Evolutionary conservation across 1,140 invertebrate species (phyloP), one percentile per base, ranked within the genome.

Genomic region (silkworm (Bombyx mori)): DNA sequence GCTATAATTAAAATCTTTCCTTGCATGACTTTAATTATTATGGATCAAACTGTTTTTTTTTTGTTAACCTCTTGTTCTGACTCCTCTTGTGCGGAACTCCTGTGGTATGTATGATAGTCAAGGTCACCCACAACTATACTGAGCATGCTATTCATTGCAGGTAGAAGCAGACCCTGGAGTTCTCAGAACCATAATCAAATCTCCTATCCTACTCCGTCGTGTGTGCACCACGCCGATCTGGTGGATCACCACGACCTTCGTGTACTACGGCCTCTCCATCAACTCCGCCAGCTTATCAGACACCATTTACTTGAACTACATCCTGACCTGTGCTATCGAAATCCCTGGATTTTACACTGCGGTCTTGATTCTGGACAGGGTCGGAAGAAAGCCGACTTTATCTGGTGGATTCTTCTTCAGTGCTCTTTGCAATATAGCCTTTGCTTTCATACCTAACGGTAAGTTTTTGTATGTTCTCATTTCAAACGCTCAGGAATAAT

Each of bases 191-290:
- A 89, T 92, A 6, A 79, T 92, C 12, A 90, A 88, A 47, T 88
- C 92, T 0, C 79, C 75, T 2, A 86, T 90, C 8, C 89, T 92
- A 56, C 67, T 93, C 57, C 88, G 91, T 64, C 89, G 93, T 46
- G 86, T 94, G 18, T 78, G 91, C 10, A 91, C 91, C 10, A 92
- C 92, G 44, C 92, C 90, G 26, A 89, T 93, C 69, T 94, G 90
- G 86, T 95, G 92, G 93, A 89, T 93, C 18, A 92, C 92, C 1
- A 91, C 92, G 62, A 91, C 92, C 0, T 92, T 95, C 62, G 91
- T 95, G 2, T 96, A 95, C 78, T 96, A 95, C 69, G 95, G 94
- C 0, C 77, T 96, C 2, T 94, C 94, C 6, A 89, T 96, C 48
- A 95, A 95, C 75, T 92, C 94, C 0, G 93, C 93, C 6, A 90